Evolutionary conservation across 2,888 invertebrate species (phyloP).

Genomic region (Anaspis maculata): DNA sequence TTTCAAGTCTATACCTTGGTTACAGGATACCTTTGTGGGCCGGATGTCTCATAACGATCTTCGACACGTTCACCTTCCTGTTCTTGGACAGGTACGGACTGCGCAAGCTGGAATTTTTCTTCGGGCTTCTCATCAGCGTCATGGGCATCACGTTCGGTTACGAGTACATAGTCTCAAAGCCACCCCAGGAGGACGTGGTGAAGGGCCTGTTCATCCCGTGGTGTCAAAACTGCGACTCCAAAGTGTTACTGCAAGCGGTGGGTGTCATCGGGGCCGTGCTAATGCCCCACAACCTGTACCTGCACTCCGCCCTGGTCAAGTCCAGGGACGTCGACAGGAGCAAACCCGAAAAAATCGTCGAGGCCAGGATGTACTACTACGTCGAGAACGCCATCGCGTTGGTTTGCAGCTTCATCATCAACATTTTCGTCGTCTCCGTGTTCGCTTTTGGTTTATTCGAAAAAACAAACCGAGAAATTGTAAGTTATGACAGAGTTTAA

Average conservation of each 20-base stretch:
- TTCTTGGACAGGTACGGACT: constrained; percentile 76
- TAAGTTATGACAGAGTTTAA: constrained; percentile 37
- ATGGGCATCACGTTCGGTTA: constrained; percentile 87
- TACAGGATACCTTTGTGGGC: constrained; percentile 65
- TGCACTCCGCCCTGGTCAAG: constrained; percentile 85
- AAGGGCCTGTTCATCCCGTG: constrained; percentile 73
- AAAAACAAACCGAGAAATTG: constrained; percentile 60
- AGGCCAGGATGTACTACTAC: constrained; percentile 79
- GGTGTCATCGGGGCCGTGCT: constrained; percentile 78
- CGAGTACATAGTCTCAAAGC: constrained; percentile 66
- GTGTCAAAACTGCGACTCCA: constrained; percentile 59
- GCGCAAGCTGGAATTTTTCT: constrained; percentile 73
- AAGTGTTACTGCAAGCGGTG: constrained; percentile 62
- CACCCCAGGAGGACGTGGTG: constrained; percentile 59
- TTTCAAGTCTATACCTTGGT: neutral
- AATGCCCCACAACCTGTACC: constrained; percentile 86
- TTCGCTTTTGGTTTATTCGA: constrained; percentile 74
- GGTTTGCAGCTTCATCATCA: constrained; percentile 74
- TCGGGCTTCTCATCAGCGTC: constrained; percentile 67
- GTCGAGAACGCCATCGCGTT: constrained; percentile 70
- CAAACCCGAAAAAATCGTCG: constrained; percentile 58
- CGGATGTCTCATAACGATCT: constrained; percentile 74
- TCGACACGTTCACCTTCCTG: constrained; percentile 81
- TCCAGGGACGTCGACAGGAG: constrained; percentile 70
- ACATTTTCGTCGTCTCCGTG: constrained; percentile 78